Base-by-base conservation (phyloP, 2,113 vertebrate species). In the Rana temporaria region DNA sequence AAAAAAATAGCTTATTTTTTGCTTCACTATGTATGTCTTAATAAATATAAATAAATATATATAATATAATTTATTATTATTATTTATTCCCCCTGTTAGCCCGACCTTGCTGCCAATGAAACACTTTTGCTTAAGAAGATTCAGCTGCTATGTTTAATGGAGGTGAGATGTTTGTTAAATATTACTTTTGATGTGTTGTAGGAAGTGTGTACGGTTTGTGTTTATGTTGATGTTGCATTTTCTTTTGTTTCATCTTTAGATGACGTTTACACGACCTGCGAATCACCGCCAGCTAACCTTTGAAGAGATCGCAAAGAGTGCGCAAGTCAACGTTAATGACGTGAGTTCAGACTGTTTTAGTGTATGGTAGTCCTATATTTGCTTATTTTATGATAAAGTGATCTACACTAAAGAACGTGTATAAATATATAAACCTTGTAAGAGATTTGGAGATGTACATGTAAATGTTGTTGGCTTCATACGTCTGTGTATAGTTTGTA, bases 211-310 rank as follows among this genome's bases (percentile, higher is more conserved):
- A 52, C 19, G 6, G 9, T 8, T 55, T 8, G 18, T 20, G 3
- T 38, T 30, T 20, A 60, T 20, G n/a, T 11, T 34, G 3, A 34
- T 34, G 34, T 1, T 8, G n/a, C 16, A 67, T 7, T 63, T 1
- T 22, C 12, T 20, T 26, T 17, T 55, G 26, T 56, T 34, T 30
- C 1, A 22, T 53, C 18, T 30, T 4, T 88, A 99, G 98, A 99
- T 99, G 98, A 99, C 98, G 6, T 99, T 99, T 90, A 99, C 98
- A 60, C 95, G 98, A 12, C 98, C 98, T 0, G 97, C 98, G 30
- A 99, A 99, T 77, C 94, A 99, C 90, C 91, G 98, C 77, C 97
- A 98, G 86, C 95, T 99, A 85, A 99, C 96, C 38, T 99, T 99
- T 84, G 95, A 97, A 0, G 98, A 99, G 89, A 99, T 99, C 62